Percentiles rank a stretch among this genome's conserved stretches.
phyloP scores from a whole-genome alignment of 2,113 vertebrate species.

The Brienomyrus longianalis region DNA sequence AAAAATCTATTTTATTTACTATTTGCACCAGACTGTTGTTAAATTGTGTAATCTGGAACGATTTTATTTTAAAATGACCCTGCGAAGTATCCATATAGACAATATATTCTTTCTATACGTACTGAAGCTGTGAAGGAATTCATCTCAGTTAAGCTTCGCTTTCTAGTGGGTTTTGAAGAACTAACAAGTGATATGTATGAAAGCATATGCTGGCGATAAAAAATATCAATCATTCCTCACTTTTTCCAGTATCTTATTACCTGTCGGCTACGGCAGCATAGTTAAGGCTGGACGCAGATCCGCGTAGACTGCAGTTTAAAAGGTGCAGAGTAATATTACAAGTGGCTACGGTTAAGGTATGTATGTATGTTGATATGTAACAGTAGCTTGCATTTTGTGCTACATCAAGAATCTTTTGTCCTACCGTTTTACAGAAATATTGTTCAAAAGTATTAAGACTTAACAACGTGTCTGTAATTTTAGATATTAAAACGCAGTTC shows the following conservation, averaged over 20 bases:
- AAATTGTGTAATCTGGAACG: background rate
- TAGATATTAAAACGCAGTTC: background rate
- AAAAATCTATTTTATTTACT: background rate
- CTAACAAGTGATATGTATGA: background rate
- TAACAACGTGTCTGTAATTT: background rate
- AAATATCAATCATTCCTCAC: background rate
- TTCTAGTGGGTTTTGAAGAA: background rate
- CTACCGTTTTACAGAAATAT: background rate
- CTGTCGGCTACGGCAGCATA: background rate
- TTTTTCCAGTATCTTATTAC: background rate
- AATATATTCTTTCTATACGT: background rate
- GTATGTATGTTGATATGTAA: background rate
- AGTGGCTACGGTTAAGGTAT: background rate
- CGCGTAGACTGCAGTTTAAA: background rate
- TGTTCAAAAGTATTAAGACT: background rate
- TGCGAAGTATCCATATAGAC: background rate
- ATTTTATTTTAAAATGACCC: background rate
- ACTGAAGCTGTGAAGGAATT: background rate
- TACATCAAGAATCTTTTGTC: background rate
- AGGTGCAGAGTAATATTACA: background rate
- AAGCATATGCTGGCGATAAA: background rate
- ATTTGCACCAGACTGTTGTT: slow-evolving; percentile 2
- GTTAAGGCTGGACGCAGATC: background rate
- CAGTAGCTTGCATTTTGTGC: background rate
- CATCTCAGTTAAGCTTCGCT: background rate